Percentiles rank a stretch among this genome's conserved stretches.
These are phyloP conservation scores for Pangasius larnaudii DNA, from an alignment of 2,797 vertebrate genomes.

Conservation along the genomic window DNA sequence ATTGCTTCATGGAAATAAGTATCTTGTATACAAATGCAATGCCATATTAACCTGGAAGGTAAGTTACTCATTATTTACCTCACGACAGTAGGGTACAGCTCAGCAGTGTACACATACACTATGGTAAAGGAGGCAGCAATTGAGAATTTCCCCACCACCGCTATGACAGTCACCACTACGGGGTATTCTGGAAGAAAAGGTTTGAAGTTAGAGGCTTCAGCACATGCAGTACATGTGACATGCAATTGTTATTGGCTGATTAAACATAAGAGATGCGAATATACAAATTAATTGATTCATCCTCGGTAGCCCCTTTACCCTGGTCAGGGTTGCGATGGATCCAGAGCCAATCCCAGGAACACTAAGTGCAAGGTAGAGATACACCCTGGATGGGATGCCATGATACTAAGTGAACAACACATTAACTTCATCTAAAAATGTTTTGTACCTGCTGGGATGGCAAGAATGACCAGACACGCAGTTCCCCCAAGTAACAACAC, in stretches of 20 bases:
- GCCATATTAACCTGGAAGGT: background rate
- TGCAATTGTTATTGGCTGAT: background rate
- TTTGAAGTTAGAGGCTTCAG: background rate
- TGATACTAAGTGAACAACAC: background rate
- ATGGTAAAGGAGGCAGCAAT: constrained; percentile 74
- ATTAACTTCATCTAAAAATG: background rate
- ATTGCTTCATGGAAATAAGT: background rate
- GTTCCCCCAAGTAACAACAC: constrained; percentile 74
- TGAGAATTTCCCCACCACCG: constrained; percentile 82
- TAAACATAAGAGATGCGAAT: background rate
- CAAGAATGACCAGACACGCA: constrained; percentile 77
- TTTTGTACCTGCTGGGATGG: constrained; percentile 75
- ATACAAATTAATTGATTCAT: background rate
- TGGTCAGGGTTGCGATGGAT: background rate
- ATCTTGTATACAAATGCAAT: background rate
- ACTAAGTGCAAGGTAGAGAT: background rate
- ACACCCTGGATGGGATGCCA: background rate
- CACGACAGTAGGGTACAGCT: constrained; percentile 85
- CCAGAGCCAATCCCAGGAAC: background rate
- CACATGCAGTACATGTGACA: background rate
- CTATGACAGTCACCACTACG: constrained; percentile 73
- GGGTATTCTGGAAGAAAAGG: constrained; percentile 73
- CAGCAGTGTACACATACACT: constrained; percentile 81
- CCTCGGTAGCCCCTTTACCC: background rate
- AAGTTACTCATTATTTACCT: constrained; percentile 69